Base-by-base conservation (phyloP, 2,888 invertebrate genomes). In the Thera obeliscata region DNA sequence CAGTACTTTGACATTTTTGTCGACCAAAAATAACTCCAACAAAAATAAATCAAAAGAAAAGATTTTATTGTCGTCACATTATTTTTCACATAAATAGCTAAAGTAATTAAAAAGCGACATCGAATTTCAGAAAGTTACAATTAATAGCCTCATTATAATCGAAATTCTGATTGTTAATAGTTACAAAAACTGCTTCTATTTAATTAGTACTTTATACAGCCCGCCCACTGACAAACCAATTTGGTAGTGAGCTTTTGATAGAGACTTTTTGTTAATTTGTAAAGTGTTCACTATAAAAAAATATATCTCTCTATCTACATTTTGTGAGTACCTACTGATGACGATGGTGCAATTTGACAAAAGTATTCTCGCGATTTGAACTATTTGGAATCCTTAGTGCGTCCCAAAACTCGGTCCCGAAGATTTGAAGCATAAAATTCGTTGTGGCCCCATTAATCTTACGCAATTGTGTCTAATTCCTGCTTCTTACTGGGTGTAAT, bases 381-480 rank as follows among this genome's bases (percentile, higher is more conserved):
- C 22, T 22, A 22, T 52, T 64, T 59, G 54, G 22, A 54, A 55
- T 55, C 48, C 50, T 9, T 55, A 46, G 43, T 33, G 22, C 35
- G 49, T 43, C 38, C 59, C 54, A 82, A 86, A 85, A 82, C 85
- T 84, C 76, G 75, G 76, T 67, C 54, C 62, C 71, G 71, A 76
- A 77, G 76, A 80, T 79, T 74, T 76, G 76, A 79, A 80, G 83
- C 85, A 83, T 86, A 84, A 86, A 88, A 88, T 84, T 85, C 81
- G 82, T 78, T 83, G 84, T 84, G 83, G 84, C 71, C 78, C 79
- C 87, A 88, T 89, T 89, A 88, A 89, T 89, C 89, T 87, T 85
- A 81, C 75, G 84, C 87, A 88, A 87, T 87, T 88, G 87, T 88
- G 85, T 86, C 86, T 87, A 87, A 88, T 88, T 87, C 86, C 82